phyloP scores from a whole-genome alignment of 2,113 vertebrate species.

The Notiomystis cincta region DNA sequence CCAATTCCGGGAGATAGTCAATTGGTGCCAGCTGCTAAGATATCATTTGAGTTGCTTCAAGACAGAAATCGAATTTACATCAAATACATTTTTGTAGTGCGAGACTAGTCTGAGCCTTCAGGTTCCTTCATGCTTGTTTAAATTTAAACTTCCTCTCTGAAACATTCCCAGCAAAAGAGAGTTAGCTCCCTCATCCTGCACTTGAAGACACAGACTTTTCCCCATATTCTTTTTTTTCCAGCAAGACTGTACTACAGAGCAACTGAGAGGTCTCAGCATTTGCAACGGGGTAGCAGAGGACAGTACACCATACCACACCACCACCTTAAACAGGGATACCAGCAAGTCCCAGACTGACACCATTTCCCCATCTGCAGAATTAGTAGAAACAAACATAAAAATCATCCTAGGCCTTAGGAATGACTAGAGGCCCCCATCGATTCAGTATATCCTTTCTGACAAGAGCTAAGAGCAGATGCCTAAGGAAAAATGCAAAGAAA shows the following conservation, averaged over 20 bases:
- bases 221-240: not conserved
- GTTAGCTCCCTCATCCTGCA: not conserved
- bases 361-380: not conserved
- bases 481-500: not conserved
- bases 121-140: not conserved
- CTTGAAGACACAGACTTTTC: not conserved
- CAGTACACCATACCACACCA: not conserved
- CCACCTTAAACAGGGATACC: not conserved
- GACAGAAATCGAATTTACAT: constrained; percentile 48
- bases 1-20: constrained; percentile 44
- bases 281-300: not conserved
- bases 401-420: not conserved
- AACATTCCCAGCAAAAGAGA: not conserved
- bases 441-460: not conserved
- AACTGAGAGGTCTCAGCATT: not conserved
- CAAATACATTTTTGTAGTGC: constrained; percentile 3
- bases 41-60: constrained; percentile 18
- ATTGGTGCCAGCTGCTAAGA: constrained; percentile 55
- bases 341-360: not conserved
- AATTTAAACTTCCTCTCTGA: not conserved
- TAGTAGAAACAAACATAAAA: not conserved
- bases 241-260: not conserved
- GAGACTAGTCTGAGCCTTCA: not conserved
- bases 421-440: not conserved
- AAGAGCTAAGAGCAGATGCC: not conserved